Base-by-base conservation (phyloP, 2,888 invertebrate species). In the Phasia obesa region DNA sequence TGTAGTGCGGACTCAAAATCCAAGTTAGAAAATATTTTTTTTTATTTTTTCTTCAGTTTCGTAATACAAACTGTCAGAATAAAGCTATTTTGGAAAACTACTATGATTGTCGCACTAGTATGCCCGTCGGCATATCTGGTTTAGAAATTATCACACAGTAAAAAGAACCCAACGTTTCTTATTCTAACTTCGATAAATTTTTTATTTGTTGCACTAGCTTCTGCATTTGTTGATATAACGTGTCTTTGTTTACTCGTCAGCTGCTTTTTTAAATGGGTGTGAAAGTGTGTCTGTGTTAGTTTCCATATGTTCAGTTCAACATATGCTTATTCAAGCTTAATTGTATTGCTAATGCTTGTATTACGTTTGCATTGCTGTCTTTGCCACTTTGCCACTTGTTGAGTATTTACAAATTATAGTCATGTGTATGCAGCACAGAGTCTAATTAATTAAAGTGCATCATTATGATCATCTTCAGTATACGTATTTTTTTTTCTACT, bases 361-460 rank as follows among this genome's bases (percentile, higher is more conserved):
- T 59, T 59, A 38, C 25, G 62, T 53, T 21, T 70, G 74, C 38
- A 27, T n/a, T 53, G 64, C 51, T 73, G 73, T 84, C 71, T n/a
- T n/a, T n/a, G n/a, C n/a, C n/a, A n/a, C 80, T 69, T 77, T 77
- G 67, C 80, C 80, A 80, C 80, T 80, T 84, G 80, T 80, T 81
- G 80, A 77, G 73, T 77, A 62, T 77, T 84, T 84, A 76, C 80
- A n/a, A n/a, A n/a, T n/a, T n/a, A 75, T 67, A 44, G 57, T 77
- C 38, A 38, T 38, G 2, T 11, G 9, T 23, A 21, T 38, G 59
- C 15, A 60, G 74, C 81, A 88, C 82, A 84, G 84, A 87, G 88
- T 88, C 87, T 86, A 86, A 86, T 86, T 88, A 88, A 88, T 88
- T 86, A 87, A 87, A 86, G 85, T 87, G 85, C 85, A 82, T 78